Conservation (phyloP, 2,888 invertebrate species). For the Bombylius major region DNA sequence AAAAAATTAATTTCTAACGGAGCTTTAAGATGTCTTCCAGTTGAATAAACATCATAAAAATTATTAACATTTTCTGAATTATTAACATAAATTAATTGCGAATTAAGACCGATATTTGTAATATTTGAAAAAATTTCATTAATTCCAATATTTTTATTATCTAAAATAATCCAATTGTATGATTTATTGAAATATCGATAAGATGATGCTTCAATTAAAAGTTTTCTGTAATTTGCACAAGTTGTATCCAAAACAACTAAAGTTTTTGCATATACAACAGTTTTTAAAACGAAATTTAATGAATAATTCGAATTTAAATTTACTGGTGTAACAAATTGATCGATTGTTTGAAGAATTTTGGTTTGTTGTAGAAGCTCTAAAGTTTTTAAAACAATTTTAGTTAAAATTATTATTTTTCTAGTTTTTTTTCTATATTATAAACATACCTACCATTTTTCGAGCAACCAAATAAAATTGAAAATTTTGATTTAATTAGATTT, state of each 20-base stretch:
- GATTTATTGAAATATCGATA: conserved; percentile 28
- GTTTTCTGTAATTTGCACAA: background rate
- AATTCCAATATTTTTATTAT: conserved; percentile 15
- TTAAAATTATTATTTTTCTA: background rate
- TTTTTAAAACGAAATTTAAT: background rate
- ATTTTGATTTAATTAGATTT: conserved; percentile 18
- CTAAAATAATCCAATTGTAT: conserved; percentile 30
- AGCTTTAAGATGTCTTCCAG: conserved; percentile 25
- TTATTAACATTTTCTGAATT: background rate
- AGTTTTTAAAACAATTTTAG: background rate
- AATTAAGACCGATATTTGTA: conserved; percentile 23
- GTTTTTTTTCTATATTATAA: background rate
- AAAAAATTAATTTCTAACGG: conserved; percentile 20
- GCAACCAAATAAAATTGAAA: conserved; percentile 23
- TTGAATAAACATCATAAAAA: conserved; percentile 29
- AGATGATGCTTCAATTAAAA: conserved; percentile 15
- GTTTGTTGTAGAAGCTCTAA: background rate
- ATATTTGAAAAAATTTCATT: conserved; percentile 15
- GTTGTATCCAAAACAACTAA: conserved; percentile 1
- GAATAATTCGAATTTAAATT: background rate
- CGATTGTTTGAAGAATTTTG: background rate
- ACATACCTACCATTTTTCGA: conserved; percentile 17
- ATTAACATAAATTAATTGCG: conserved; percentile 28
- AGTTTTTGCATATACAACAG: background rate
- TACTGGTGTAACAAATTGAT: background rate